These are phyloP conservation scores for Carassius auratus DNA, from an alignment of 2,113 vertebrate genomes.

Conservation along the genomic window DNA sequence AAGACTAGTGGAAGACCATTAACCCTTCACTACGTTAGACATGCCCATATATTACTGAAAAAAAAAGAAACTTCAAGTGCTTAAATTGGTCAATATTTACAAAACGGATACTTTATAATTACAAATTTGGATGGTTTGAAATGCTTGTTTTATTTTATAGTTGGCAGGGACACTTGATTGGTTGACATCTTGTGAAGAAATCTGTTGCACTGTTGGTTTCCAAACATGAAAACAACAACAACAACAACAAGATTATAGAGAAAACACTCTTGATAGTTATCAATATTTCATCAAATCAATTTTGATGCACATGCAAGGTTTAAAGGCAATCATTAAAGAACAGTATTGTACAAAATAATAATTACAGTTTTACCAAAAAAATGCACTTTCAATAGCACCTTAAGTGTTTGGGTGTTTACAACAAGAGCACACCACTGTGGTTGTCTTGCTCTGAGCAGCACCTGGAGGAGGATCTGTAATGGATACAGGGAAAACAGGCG, in stretches of 20 bases:
- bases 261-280: constrained; percentile 60
- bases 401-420: constrained; percentile 78
- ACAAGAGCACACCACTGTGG: constrained; percentile 85
- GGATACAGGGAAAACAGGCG: constrained; percentile 32
- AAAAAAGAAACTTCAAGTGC: constrained; percentile 60
- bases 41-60: neutral
- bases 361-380: constrained; percentile 91
- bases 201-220: constrained; percentile 54
- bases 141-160: constrained; percentile 73
- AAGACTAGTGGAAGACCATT: constrained; percentile 31
- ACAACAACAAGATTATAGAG: constrained; percentile 57
- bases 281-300: constrained; percentile 69
- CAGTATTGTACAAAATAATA: constrained; percentile 93
- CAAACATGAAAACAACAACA: constrained; percentile 47
- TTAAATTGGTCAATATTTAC: constrained; percentile 86
- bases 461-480: constrained; percentile 80
- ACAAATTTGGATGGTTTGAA: constrained; percentile 76
- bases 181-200: constrained; percentile 71
- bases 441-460: constrained; percentile 80
- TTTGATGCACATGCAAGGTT: constrained; percentile 89
- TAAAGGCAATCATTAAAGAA: constrained; percentile 85
- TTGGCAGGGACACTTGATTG: constrained; percentile 77
- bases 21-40: constrained; percentile 22
- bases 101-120: constrained; percentile 84
- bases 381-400: constrained; percentile 86